Evolutionary conservation across 2,113 vertebrate genomes (phyloP), one percentile per base, ranked within the genome.

Genomic region (Tragelaphus scriptus): DNA sequence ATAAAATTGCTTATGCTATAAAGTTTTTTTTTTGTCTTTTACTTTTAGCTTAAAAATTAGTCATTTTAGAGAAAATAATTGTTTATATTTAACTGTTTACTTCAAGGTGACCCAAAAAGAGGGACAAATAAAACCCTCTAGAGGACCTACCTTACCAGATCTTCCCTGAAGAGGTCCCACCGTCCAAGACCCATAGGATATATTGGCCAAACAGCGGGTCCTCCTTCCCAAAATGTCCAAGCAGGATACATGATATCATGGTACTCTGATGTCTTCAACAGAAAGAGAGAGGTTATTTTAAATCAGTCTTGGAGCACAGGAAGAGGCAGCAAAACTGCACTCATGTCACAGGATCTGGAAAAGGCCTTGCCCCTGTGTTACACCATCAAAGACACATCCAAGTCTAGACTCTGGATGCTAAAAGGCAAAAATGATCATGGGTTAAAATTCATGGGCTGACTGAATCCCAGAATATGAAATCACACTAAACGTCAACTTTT

Each of bases 201-300:
- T 98, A 99, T 99, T 77, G 99, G 99, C 99, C 99, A 99, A 97
- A 99, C 99, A 47, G 99, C 99, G 5, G 99, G 99, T 16, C 99
- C 99, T 16, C 99, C 99, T 99, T 99, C 99, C 99, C 99, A 99
- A 97, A 99, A 99, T 0, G 99, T 99, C 99, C 99, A 99, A 0
- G 99, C 99, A 87, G 99, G 99, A 92, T 99, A 99, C 99, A 99
- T 99, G 98, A 99, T 99, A 97, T 99, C 99, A 94, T 98, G 98
- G 98, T 99, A 99, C 88, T 99, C 99, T 36, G 98, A 92, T 0
- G 99, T 99, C 99, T 99, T 96, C 88, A 97, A 96, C 87, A 65
- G 80, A 97, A 97, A 98, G 92, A 98, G 87, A 97, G 88, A 96
- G n/a, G 81, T 30, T 11, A 0, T 65, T 88, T 25, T 49, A 80